phyloP scores from a whole-genome alignment of 2,888 invertebrate genomes.

The Phortica okadai region DNA sequence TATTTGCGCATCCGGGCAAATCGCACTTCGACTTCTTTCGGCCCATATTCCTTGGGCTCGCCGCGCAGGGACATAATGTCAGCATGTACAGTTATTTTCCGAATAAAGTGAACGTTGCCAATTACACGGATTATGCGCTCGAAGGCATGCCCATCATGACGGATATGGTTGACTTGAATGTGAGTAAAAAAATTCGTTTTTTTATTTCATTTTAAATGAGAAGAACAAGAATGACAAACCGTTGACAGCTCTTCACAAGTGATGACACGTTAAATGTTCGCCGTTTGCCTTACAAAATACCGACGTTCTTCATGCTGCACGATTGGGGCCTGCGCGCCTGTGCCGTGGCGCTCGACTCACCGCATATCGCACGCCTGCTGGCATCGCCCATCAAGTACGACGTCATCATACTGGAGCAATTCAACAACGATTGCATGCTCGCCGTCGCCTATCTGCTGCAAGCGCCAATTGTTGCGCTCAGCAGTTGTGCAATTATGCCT shows the following conservation, averaged over 20 bases:
- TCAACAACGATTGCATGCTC: conserved; percentile 83
- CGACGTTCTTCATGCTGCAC: conserved; percentile 68
- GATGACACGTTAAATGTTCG: neutral
- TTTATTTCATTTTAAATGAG: neutral
- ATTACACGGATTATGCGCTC: conserved; percentile 69
- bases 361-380: conserved; percentile 57
- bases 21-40: conserved; percentile 77
- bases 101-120: conserved; percentile 61
- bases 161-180: conserved; percentile 65
- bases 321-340: conserved; percentile 66
- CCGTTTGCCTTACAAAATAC: conserved; percentile 57
- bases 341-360: conserved; percentile 61
- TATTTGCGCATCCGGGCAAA: conserved; percentile 75
- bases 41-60: conserved; percentile 73
- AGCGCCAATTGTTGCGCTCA: conserved; percentile 80
- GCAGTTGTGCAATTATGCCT: conserved; percentile 80
- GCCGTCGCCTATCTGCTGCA: conserved; percentile 80
- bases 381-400: conserved; percentile 78
- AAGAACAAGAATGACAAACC: neutral
- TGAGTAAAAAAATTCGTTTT: conserved; percentile 39
- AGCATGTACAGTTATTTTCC: conserved; percentile 77
- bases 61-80: conserved; percentile 75
- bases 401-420: conserved; percentile 82
- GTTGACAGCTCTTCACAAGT: conserved; percentile 42
- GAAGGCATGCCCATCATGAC: conserved; percentile 61